Percentiles rank a stretch among this genome's conserved stretches.
phyloP scores from a whole-genome alignment of 1,140 invertebrate species.

The Lepidurus couesii region DNA sequence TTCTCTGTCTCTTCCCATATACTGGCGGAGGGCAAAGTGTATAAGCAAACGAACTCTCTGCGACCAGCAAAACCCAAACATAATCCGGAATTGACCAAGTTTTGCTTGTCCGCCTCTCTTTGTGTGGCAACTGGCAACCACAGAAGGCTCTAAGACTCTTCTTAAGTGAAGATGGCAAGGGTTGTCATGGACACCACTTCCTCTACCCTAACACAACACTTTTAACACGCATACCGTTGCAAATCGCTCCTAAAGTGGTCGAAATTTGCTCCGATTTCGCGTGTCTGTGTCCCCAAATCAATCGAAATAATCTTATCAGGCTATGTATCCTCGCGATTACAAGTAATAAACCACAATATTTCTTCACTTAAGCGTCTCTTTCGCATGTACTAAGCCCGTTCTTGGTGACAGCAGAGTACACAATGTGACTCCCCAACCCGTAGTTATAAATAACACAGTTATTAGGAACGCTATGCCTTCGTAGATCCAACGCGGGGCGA shows the following conservation, averaged over 20 bases:
- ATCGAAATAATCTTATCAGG: too few species aligned
- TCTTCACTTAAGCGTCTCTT: too few species aligned
- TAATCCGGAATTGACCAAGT: neutral
- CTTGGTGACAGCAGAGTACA: neutral
- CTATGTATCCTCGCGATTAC: too few species aligned
- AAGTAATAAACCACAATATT: too few species aligned
- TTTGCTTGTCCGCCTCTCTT: neutral
- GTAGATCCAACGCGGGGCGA: constrained; percentile 90
- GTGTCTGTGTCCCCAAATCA: neutral
- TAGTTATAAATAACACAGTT: neutral
- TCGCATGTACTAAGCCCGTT: too few species aligned
- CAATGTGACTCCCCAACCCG: neutral
- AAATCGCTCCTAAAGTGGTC: neutral
- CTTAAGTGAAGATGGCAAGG: neutral
- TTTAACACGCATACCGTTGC: neutral
- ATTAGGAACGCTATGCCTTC: constrained; percentile 47
- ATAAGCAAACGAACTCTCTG: neutral
- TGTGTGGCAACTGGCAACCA: neutral
- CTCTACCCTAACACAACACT: neutral
- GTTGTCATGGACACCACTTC: constrained; percentile 13
- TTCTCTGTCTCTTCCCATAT: neutral
- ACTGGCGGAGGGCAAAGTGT: neutral
- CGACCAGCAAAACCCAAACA: neutral
- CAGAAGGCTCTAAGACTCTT: neutral
- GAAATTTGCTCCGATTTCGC: neutral